Percentiles rank a stretch among this genome's conserved stretches.
Conservation (phyloP, 2,113 vertebrate genomes). For the Phoenicopterus ruber region DNA sequence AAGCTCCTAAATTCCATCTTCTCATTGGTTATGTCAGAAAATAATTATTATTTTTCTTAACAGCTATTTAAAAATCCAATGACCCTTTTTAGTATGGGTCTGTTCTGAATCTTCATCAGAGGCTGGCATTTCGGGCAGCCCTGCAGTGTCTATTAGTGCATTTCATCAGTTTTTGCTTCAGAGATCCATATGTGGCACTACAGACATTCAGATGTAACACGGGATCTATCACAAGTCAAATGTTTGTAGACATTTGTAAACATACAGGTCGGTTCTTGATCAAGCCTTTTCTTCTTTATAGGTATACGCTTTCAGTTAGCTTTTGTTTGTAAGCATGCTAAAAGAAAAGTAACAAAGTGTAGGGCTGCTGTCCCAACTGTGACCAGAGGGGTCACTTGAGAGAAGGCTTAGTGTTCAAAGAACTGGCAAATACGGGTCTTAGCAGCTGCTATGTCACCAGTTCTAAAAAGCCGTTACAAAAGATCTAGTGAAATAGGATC, state of each 20-base stretch:
- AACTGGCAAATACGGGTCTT: neutral
- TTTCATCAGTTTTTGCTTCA: neutral
- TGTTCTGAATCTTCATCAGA: neutral
- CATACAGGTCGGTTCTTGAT: neutral
- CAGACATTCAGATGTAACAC: neutral
- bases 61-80: neutral
- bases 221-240: neutral
- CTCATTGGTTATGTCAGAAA: neutral
- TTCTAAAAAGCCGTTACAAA: slow-evolving; percentile 4
- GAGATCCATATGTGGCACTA: neutral
- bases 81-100: neutral
- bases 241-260: neutral
- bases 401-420: slow-evolving; percentile 32
- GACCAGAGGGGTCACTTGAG: neutral
- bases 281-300: neutral
- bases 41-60: neutral
- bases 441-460: neutral
- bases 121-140: neutral
- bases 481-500: neutral
- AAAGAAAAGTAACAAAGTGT: neutral
- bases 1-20: neutral
- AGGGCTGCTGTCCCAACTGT: neutral
- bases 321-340: neutral
- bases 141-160: neutral
- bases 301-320: neutral